Conservation (phyloP, 2,113 vertebrate species). For the Otolemur garnettii region DNA sequence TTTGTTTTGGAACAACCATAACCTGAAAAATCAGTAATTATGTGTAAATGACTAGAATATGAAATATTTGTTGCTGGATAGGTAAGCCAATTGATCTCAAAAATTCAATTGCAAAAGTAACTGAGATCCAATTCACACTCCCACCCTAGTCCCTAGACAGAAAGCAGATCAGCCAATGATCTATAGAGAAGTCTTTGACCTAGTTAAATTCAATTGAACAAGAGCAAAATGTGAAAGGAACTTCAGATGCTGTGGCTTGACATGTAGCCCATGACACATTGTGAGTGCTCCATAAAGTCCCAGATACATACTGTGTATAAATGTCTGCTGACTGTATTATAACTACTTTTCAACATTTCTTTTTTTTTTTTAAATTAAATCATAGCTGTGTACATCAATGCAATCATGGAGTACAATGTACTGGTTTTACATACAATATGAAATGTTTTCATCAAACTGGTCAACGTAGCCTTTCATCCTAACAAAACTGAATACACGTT, state of each 20-base stretch:
- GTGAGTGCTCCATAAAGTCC: not conserved
- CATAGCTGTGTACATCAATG: too few relatives aligned
- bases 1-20: slow-evolving; percentile 35
- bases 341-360: slow-evolving; percentile 25
- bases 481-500: too few relatives aligned
- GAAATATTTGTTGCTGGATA: slow-evolving; percentile 9
- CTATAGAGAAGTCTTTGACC: slow-evolving; percentile 2
- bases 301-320: not conserved
- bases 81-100: slow-evolving; percentile 4
- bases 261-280: not conserved
- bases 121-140: not conserved
- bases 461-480: too few relatives aligned
- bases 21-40: not conserved
- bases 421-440: too few relatives aligned
- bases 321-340: not conserved
- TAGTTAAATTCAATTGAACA: slow-evolving; percentile 22
- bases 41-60: not conserved
- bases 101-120: slow-evolving; percentile 58
- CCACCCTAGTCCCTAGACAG: not conserved
- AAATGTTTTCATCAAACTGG: too few relatives aligned
- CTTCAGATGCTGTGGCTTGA: not conserved
- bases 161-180: not conserved
- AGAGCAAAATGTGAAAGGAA: not conserved
- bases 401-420: too few relatives aligned
- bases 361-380: too few relatives aligned